phyloP scores from a whole-genome alignment of 1,140 invertebrate genomes.

The Ips typographus region DNA sequence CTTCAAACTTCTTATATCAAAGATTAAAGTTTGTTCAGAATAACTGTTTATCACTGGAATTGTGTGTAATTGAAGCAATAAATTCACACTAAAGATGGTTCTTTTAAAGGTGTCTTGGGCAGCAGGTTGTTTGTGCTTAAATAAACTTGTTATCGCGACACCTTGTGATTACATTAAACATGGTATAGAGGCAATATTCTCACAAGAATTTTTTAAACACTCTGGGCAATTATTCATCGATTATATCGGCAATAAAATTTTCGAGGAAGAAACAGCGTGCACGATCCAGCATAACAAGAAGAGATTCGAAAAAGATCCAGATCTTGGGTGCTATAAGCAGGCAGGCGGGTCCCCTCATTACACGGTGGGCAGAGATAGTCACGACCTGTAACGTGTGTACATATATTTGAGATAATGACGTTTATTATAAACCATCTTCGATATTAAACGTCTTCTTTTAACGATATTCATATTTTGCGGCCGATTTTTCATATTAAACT shows the following conservation, averaged over 20 bases:
- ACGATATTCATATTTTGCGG: conserved; percentile 4
- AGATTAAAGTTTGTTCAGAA: conserved; percentile 3
- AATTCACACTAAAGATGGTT: no score
- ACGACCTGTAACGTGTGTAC: conserved; percentile 53
- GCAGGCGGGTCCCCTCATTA: conserved; percentile 50
- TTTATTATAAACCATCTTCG: conserved; percentile 49
- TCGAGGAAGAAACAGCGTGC: conserved; percentile 33
- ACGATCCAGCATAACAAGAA: conserved; percentile 33
- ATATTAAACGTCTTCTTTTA: conserved; percentile 39
- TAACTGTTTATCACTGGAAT: neutral
- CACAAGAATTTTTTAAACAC: conserved; percentile 33
- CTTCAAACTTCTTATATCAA: conserved; percentile 36
- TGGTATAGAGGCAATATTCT: conserved; percentile 29
- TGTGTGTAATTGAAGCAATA: no score
- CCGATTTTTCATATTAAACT: neutral
- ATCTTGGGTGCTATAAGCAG: conserved; percentile 38
- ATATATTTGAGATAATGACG: conserved; percentile 53
- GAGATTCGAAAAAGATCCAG: conserved; percentile 36
- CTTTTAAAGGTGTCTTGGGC: neutral
- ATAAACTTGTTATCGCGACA: conserved; percentile 29
- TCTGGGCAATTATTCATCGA: conserved; percentile 32
- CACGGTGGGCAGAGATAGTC: conserved; percentile 52
- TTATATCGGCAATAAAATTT: conserved; percentile 36
- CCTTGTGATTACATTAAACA: conserved; percentile 31
- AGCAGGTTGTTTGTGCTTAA: neutral